Evolutionary conservation across 2,888 invertebrate genomes (phyloP).

Genomic region (Scrobipalpa atriplicella): DNA sequence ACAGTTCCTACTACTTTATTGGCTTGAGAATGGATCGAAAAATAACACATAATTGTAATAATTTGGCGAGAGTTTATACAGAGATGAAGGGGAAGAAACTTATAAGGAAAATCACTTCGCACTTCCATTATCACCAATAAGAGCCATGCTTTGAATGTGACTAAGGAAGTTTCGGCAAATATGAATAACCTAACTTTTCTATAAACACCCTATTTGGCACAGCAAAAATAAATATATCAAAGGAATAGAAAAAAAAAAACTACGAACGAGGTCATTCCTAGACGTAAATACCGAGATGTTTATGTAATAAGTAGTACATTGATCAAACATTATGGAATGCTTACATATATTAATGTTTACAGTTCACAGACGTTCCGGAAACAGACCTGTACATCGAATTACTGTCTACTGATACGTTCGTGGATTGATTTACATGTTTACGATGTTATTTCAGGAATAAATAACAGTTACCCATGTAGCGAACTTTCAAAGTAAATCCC

Average conservation of each 20-base stretch:
- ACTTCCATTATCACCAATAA: conserved; percentile 2
- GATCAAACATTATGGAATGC: conserved; percentile 16
- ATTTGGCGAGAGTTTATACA: not conserved
- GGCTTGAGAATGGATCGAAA: not conserved
- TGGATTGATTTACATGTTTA: not conserved
- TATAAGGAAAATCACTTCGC: not conserved
- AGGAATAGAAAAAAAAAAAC: not conserved
- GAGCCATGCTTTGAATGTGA: conserved; percentile 8
- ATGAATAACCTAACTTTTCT: not conserved
- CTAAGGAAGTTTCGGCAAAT: conserved; percentile 7
- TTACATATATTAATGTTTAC: conserved; percentile 7
- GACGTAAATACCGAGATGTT: conserved; percentile 1
- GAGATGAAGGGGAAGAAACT: not conserved
- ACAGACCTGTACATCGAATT: not conserved
- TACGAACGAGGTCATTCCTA: conserved; percentile 3
- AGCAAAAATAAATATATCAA: conserved; percentile 12
- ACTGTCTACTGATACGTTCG: not conserved
- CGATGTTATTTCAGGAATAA: not conserved
- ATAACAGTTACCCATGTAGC: no score
- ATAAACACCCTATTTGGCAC: conserved; percentile 15
- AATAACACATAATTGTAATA: no score
- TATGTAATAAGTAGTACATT: not conserved
- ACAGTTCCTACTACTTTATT: not conserved
- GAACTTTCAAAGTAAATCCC: no score
- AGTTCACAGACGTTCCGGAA: conserved; percentile 20